Evolutionary conservation across 2,113 vertebrate genomes (phyloP), one percentile per base, ranked within the genome.

Genomic region (Notothenia rossii): DNA sequence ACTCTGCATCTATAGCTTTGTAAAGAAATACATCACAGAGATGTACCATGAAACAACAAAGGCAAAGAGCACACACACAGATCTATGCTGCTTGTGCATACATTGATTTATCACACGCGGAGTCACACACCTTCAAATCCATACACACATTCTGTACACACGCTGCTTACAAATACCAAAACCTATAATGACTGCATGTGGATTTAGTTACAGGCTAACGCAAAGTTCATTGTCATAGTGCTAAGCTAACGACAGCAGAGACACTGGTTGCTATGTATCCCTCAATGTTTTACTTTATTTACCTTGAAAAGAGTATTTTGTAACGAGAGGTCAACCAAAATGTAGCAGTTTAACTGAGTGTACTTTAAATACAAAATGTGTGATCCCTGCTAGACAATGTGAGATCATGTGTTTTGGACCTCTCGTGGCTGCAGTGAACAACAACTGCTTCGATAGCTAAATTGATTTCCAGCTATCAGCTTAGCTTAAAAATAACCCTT

Each of bases 191-290:
- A 54, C 50, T 25, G 15, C 20, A 46, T 33, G 33, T 53, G 1
- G n/a, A 63, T 29, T 4, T 9, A 53, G 43, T 54, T n/a, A 43
- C 12, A 68, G 40, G 29, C 56, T 20, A 40, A n/a, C 22, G 82
- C 7, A 5, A 66, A 51, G 66, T 8, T 58, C 55, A 76, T 3
- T 36, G 55, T 36, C 36, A 49, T 25, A 29, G 49, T 43, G 79
- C 79, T 70, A 58, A 63, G 67, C 67, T 59, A 53, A 75, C 17
- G 18, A 60, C 18, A 10, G n/a, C 43, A 72, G 22, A 54, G 45
- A n/a, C 12, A 48, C 8, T 3, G n/a, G 14, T 50, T 40, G n/a
- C 10, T 15, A 13, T 18, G 45, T 40, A 29, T 29, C 10, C 7
- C 10, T 33, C n/a, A 25, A 9, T 18, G 9, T 25, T n/a, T 72